These are phyloP conservation scores for Podarcis siculus DNA, from an alignment of 2,797 vertebrate species.

Conservation along the genomic window DNA sequence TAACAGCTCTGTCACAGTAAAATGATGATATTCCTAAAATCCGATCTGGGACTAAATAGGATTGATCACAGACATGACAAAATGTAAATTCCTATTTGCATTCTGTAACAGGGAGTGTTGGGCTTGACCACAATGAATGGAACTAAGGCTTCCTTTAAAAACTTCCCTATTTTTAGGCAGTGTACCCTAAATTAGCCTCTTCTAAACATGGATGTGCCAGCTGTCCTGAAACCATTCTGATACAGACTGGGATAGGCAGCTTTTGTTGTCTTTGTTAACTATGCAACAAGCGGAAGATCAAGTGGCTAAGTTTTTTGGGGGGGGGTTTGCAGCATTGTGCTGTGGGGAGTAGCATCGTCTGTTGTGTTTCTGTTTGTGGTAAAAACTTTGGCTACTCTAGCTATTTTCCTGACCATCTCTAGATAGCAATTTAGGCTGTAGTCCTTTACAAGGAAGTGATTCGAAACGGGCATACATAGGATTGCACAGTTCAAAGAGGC, in stretches of 20 bases:
- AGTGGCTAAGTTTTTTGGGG: background rate
- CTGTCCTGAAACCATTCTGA: background rate
- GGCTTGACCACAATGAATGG: conserved; percentile 14
- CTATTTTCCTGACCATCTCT: background rate
- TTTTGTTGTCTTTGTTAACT: background rate
- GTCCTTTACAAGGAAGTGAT: too few species aligned
- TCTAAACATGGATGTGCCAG: background rate
- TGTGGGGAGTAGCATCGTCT: background rate
- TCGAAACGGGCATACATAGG: too few species aligned
- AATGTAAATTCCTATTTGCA: conserved; percentile 32
- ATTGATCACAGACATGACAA: conserved; percentile 51
- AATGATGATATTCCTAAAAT: conserved; percentile 43
- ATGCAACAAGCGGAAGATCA: background rate
- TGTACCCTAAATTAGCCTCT: background rate
- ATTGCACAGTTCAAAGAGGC: too few species aligned
- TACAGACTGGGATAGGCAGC: background rate
- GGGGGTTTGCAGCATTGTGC: background rate
- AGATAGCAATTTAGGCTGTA: too few species aligned
- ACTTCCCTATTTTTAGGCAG: background rate
- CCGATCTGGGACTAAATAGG: conserved; percentile 41
- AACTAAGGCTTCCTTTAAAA: background rate
- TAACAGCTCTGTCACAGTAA: conserved; percentile 38
- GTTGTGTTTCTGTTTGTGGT: background rate
- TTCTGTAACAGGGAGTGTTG: background rate
- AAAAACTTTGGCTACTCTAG: background rate